Evolutionary conservation across 2,888 invertebrate species (phyloP).

Genomic region (Philereme transversata): DNA sequence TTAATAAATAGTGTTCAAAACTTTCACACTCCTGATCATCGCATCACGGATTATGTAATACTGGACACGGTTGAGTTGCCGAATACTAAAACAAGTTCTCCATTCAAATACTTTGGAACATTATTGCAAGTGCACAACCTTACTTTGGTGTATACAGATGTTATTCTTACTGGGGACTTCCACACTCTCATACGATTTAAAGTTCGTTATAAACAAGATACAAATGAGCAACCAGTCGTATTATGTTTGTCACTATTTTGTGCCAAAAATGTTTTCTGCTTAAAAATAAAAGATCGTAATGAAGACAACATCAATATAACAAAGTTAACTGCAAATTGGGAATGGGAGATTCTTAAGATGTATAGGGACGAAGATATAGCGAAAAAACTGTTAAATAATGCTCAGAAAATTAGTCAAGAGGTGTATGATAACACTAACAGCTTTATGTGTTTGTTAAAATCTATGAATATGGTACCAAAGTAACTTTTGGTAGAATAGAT

Average conservation of each 20-base stretch:
- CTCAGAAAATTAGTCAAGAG: slow-evolving; percentile 49
- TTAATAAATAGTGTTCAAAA: slow-evolving; percentile 5
- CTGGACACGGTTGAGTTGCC: slow-evolving; percentile 66
- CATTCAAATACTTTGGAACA: slow-evolving; percentile 62
- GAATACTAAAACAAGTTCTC: slow-evolving; percentile 62
- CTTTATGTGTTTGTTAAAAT: slow-evolving; percentile 61
- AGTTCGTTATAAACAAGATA: slow-evolving; percentile 61
- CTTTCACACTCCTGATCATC: slow-evolving; percentile 1
- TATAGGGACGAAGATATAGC: slow-evolving; percentile 55
- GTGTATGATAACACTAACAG: slow-evolving; percentile 46
- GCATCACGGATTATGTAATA: slow-evolving; percentile 45
- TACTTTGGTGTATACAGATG: slow-evolving; percentile 48
- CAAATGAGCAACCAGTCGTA: slow-evolving; percentile 48
- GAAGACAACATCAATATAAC: slow-evolving; percentile 52
- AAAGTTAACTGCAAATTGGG: slow-evolving; percentile 66
- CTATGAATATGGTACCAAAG: slow-evolving; percentile 46
- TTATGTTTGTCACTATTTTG: slow-evolving; percentile 58
- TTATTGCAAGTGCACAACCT: slow-evolving; percentile 61
- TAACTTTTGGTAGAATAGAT: neutral
- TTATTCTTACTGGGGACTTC: slow-evolving; percentile 42
- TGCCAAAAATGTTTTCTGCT: slow-evolving; percentile 52
- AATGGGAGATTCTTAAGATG: slow-evolving; percentile 73
- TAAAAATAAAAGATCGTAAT: slow-evolving; percentile 57
- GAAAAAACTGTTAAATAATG: slow-evolving; percentile 53
- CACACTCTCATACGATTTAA: slow-evolving; percentile 64